Conservation (phyloP, 2,888 invertebrate genomes). For the Aleiodes testaceus region DNA sequence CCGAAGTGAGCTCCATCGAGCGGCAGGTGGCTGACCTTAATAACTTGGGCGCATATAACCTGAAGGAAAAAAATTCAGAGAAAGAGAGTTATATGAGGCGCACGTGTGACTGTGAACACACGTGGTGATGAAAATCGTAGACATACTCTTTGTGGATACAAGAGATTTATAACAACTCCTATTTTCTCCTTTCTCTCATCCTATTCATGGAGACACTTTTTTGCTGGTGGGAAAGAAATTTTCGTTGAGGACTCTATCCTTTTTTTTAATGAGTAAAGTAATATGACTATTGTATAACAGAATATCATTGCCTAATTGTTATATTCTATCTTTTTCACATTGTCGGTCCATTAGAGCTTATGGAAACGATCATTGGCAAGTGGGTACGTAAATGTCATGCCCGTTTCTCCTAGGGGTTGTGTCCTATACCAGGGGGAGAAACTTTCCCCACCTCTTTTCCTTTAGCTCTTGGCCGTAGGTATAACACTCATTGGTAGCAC, state of each 20-base stretch:
- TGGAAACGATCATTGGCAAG: slow-evolving; percentile 65
- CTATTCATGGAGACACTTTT: too few relatives aligned
- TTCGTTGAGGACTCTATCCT: too few relatives aligned
- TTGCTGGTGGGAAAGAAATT: too few relatives aligned
- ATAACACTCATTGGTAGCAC: slow-evolving; percentile 36
- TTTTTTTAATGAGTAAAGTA: too few relatives aligned
- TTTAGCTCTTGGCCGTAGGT: slow-evolving; percentile 52
- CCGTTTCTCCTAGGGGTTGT: slow-evolving; percentile 62
- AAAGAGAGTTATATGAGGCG: slow-evolving; percentile 38
- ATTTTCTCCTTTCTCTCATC: too few relatives aligned
- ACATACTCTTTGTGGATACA: too few relatives aligned
- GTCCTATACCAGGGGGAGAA: slow-evolving; percentile 45
- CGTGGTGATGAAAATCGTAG: slow-evolving; percentile 35
- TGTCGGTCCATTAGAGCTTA: slow-evolving; percentile 57
- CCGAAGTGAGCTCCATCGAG: slow-evolving; percentile 70
- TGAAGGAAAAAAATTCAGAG: slow-evolving; percentile 16
- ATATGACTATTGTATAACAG: slow-evolving; percentile 39
- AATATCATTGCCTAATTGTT: slow-evolving; percentile 52
- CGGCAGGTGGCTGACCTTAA: slow-evolving; percentile 73
- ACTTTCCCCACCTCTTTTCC: slow-evolving; percentile 51
- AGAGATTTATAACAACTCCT: too few relatives aligned
- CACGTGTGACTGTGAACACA: slow-evolving; percentile 40
- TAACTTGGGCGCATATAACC: slow-evolving; percentile 62
- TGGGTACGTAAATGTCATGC: slow-evolving; percentile 67
- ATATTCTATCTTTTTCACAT: slow-evolving; percentile 56